Conservation (phyloP, 2,797 vertebrate species). For the Babyrousa celebensis region DNA sequence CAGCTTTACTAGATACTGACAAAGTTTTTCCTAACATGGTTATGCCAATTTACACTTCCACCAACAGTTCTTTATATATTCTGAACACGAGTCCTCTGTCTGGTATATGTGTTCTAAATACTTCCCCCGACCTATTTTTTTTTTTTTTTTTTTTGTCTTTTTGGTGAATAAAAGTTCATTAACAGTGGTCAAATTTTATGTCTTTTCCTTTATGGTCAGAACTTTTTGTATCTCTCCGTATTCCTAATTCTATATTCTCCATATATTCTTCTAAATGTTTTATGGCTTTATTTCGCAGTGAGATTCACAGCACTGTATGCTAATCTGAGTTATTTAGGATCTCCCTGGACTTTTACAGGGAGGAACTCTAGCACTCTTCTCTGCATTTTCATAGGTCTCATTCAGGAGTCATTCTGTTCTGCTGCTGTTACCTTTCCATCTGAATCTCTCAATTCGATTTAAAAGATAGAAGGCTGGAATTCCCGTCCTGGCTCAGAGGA, state of each 20-base stretch:
- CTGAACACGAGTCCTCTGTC: not conserved
- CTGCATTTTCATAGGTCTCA: not conserved
- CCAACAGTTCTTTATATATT: slow-evolving; percentile 32
- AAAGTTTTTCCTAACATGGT: not conserved
- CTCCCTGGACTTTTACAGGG: not conserved
- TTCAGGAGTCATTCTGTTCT: not conserved
- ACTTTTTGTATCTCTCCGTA: not conserved
- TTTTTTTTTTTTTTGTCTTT: not conserved
- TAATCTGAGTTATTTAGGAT: not conserved
- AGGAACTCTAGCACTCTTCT: not conserved
- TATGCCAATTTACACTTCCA: not conserved
- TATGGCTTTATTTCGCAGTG: not conserved
- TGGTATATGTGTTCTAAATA: slow-evolving; percentile 55
- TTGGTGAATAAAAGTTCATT: slow-evolving; percentile 56
- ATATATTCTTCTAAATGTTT: not conserved
- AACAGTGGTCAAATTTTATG: not conserved
- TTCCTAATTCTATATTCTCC: slow-evolving; percentile 1
- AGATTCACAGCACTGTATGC: not conserved
- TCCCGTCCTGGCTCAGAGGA: too few relatives aligned
- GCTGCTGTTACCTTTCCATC: not conserved
- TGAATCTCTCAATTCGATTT: slow-evolving; percentile 40
- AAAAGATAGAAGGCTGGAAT: not conserved
- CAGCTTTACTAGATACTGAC: not conserved
- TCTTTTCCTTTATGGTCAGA: slow-evolving; percentile 8
- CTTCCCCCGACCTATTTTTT: not conserved